A percentile compares a stretch with the other conserved stretches of the same genome.
These are phyloP conservation scores for Leucoma salicis DNA, from an alignment of 2,888 invertebrate genomes.

Conservation along the genomic window DNA sequence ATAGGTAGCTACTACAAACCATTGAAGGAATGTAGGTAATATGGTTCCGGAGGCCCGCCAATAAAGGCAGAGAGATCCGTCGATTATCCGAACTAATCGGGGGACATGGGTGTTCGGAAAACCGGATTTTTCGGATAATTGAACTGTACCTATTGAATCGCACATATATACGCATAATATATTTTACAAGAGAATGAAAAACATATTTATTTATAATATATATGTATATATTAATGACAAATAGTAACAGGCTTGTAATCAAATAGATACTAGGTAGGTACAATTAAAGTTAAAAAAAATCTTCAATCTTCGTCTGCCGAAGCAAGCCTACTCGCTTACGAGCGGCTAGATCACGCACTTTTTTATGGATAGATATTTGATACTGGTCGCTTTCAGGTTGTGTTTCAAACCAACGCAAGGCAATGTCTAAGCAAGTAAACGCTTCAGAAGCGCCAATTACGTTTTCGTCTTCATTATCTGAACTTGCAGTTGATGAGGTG, in stretches of 20 bases:
- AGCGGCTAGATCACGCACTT: conserved; percentile 11
- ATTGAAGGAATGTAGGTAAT: no score
- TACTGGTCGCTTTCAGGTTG: conserved; percentile 23
- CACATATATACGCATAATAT: no score
- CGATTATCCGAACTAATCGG: conserved; percentile 1
- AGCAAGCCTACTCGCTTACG: conserved; percentile 4
- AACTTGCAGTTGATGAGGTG: conserved; percentile 11
- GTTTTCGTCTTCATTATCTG: conserved; percentile 18
- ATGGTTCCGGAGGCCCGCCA: no score
- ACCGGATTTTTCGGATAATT: background rate
- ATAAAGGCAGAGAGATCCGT: no score
- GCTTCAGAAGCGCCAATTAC: conserved; percentile 8
- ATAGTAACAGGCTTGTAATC: background rate
- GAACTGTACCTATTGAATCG: conserved; percentile 2
- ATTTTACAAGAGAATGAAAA: background rate
- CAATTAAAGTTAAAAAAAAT: background rate
- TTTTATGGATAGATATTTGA: conserved; percentile 21
- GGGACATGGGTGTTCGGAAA: background rate
- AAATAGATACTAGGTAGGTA: background rate
- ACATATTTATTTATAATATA: no score
- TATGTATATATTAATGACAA: no score
- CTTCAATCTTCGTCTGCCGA: background rate
- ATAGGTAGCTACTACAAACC: no score
- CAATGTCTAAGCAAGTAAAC: conserved; percentile 19
- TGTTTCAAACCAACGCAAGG: conserved; percentile 26